Base-by-base conservation (phyloP, 2,113 vertebrate species). In the Alethe diademata region DNA sequence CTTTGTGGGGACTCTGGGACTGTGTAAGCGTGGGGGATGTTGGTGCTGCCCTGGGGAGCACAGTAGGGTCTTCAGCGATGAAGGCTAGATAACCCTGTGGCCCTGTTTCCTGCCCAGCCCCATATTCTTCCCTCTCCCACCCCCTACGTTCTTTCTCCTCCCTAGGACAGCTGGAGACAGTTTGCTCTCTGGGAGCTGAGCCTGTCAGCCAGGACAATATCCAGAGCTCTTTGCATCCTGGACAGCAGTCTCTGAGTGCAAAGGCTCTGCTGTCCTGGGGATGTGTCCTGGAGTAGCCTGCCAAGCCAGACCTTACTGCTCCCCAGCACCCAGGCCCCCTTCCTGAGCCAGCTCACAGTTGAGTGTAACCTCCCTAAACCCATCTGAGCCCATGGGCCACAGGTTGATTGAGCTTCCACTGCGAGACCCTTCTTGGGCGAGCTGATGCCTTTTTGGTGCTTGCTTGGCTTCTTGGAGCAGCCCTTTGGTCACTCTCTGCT, bases 141-240 rank as follows among this genome's bases (percentile, higher is more conserved):
- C 16, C 14, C 14, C 38, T 75, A 16, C 69, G 35, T 94, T n/a
- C 66, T n/a, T 72, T 78, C 45, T 88, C 5, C 28, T 92, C 14
- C 19, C 24, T 24, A 42, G 40, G 31, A 80, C 65, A 89, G 58
- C 57, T 35, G 54, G 40, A 80, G 75, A 81, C 22, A 45, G 31
- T 90, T 95, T 92, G 69, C 14, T 79, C 35, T 81, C 43, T 7
- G 5, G 19, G 60, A 90, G 36, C 48, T 1, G 36, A 81, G 57
- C 51, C 60, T 88, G 89, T 82, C 91, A 93, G 78, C 62, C 6
- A 8, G 79, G 82, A 92, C 78, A 93, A 54, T 90, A 88, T 83
- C 85, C 79, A 87, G 80, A 95, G n/a, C 45, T 26, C 47, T 64
- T 51, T 90, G 26, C 26, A 19, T 90, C 54, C 62, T 4, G 12